Evolutionary conservation across 2,888 invertebrate genomes (phyloP).

Genomic region (Hyppa rectilinea): DNA sequence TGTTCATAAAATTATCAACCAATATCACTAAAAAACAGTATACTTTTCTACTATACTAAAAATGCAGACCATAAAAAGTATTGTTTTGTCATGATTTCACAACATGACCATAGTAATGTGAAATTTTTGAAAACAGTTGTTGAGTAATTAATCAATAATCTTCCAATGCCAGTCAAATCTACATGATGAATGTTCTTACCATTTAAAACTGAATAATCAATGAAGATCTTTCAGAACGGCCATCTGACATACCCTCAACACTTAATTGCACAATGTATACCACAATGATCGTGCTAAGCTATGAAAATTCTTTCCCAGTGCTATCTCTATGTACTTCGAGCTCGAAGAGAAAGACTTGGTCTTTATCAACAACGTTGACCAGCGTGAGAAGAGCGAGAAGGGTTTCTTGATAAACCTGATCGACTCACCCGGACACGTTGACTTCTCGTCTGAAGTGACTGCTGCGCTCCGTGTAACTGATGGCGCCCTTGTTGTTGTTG

Average conservation of each 20-base stretch:
- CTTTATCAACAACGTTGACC: constrained; percentile 97
- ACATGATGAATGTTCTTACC: constrained; percentile 91
- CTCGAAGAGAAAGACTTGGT: constrained; percentile 98
- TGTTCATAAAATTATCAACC: constrained; percentile 19
- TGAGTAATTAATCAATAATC: background rate
- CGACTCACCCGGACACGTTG: constrained; percentile 99
- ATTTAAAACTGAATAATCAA: constrained; percentile 79
- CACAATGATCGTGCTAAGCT: constrained; percentile 12
- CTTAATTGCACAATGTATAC: constrained; percentile 5
- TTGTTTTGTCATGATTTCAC: constrained; percentile 25
- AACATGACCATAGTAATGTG: background rate
- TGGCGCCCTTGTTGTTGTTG: constrained; percentile 99
- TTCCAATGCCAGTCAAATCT: background rate
- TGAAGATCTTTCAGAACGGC: constrained; percentile 91
- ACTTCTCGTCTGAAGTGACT: constrained; percentile 99
- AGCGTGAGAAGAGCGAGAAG: constrained; percentile 96
- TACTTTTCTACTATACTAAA: background rate
- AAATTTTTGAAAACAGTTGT: background rate
- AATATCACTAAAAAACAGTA: background rate
- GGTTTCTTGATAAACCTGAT: constrained; percentile 99
- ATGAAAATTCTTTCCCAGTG: constrained; percentile 90
- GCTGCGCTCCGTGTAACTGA: constrained; percentile 99
- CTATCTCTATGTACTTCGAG: constrained; percentile 99
- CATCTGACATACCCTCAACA: constrained; percentile 82
- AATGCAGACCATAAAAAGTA: background rate